phyloP scores from a whole-genome alignment of 30 jellyfish, hydroid and myxozoan genomes.

The Hydractinia echinata region DNA sequence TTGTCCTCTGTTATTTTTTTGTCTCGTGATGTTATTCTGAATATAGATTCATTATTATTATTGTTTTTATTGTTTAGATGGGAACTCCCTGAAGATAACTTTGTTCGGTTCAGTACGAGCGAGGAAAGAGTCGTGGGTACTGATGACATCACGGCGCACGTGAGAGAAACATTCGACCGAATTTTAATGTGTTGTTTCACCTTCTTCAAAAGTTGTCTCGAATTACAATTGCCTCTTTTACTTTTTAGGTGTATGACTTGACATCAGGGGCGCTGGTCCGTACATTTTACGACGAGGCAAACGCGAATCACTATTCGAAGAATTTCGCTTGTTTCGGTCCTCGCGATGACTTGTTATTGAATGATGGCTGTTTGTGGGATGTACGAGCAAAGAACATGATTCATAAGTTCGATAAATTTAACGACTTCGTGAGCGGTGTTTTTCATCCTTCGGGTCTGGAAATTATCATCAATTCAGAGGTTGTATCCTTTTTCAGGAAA shows the following conservation, averaged over 20 bases:
- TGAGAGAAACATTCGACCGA: slow-evolving; percentile 7
- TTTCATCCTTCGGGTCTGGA: slow-evolving; percentile 96
- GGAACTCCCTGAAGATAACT: slow-evolving; percentile 52
- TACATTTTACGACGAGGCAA: slow-evolving; percentile 57
- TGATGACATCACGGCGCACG: slow-evolving; percentile 70
- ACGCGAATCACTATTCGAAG: slow-evolving; percentile 48
- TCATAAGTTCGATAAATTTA: slow-evolving; percentile 86
- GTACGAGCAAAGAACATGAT: slow-evolving; percentile 66
- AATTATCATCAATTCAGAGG: slow-evolving; percentile 79
- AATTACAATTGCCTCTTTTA: neutral
- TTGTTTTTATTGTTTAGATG: slow-evolving; percentile 28
- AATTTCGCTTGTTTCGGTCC: slow-evolving; percentile 70
- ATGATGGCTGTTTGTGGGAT: slow-evolving; percentile 97
- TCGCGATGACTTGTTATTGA: slow-evolving; percentile 77
- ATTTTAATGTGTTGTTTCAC: neutral
- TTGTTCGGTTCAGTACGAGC: slow-evolving; percentile 52
- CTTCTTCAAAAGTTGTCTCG: neutral
- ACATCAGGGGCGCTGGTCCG: slow-evolving; percentile 52
- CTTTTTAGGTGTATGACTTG: slow-evolving; percentile 72
- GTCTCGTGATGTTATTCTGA: neutral
- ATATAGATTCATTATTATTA: no score
- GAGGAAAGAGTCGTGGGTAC: slow-evolving; percentile 91
- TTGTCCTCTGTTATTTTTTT: neutral
- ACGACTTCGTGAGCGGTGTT: slow-evolving; percentile 87
- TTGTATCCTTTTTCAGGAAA: slow-evolving; percentile 63